Base-by-base conservation (phyloP, 2,888 invertebrate genomes). In the Synanthedon formicaeformis region DNA sequence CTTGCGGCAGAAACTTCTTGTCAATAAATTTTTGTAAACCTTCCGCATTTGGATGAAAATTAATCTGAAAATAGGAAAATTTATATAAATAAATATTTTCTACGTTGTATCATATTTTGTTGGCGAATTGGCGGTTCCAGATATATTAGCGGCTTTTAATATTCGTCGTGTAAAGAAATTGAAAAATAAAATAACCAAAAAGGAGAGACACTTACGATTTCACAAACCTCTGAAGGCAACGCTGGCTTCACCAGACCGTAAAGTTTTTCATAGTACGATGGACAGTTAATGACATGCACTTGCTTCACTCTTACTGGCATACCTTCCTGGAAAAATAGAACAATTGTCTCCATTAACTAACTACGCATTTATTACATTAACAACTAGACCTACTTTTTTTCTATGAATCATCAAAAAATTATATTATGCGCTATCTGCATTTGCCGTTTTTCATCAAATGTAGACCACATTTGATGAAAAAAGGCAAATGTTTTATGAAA, bases 11-110 rank as follows among this genome's bases (percentile, higher is more conserved):
- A 62, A 90, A 84, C 58, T 91, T 89, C 66, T 86, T 88, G 5
- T 92, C 89, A 52, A 93, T 75, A 57, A 75, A 81, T 50, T 92
- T 80, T 58, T 87, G 88, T 0, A 93, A 71, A 0, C 91, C 89
- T 41, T 85, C 86, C 0, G 89, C 81, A 55, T 87, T 88, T 0
- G 90, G 86, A 69, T 92, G 92, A 66, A 92, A 92, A 58, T 90
- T 86, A 2, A 92, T 86, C 92, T 92, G 67, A 52, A 76, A 81
- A 56, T 50, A 50, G 3, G 8, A 16, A 10, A 18, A n/a, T 4
- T 49, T 50, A 14, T 50, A 8, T 18, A 18, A 14, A 14, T 12
- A 49, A 49, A 49, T 49, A 49, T 16, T 45, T 45, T n/a, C 12
- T 6, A 45, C 14, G 49, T 18, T 16, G 13, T 49, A 8, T 34